A percentile compares a stretch with the other conserved stretches of the same genome.
phyloP scores from a whole-genome alignment of 2,113 vertebrate genomes.

The Isurus oxyrinchus region DNA sequence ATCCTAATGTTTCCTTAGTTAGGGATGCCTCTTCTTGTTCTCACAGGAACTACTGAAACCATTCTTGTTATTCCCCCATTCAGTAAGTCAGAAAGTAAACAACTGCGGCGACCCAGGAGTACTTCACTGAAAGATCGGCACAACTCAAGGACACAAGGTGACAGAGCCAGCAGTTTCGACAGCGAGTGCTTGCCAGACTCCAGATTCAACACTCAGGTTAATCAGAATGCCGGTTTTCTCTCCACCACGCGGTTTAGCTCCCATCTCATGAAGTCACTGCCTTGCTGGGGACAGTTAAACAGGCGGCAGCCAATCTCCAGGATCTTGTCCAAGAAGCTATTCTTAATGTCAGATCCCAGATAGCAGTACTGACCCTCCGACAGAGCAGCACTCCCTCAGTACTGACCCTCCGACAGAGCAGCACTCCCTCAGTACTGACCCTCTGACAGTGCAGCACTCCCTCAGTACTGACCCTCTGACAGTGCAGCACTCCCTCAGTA shows the following conservation, averaged over 20 bases:
- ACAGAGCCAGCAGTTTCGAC: constrained; percentile 62
- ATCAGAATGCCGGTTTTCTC: not conserved
- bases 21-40: not conserved
- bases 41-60: not conserved
- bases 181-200: constrained; percentile 47
- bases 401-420: too few species aligned
- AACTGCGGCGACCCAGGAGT: constrained; percentile 57
- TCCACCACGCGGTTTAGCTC: not conserved
- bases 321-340: not conserved
- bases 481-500: too few species aligned
- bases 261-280: not conserved
- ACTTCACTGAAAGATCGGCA: constrained; percentile 68
- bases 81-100: constrained; percentile 59
- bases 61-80: not conserved
- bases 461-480: too few species aligned
- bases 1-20: not conserved
- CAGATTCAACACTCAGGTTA: constrained; percentile 33
- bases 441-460: too few species aligned
- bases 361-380: not conserved
- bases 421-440: too few species aligned
- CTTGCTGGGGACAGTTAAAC: not conserved
- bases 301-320: not conserved
- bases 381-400: not conserved
- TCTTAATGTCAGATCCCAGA: not conserved
- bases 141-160: constrained; percentile 60